Conservation (phyloP, 2,888 invertebrate genomes). For the Tridacna crocea region DNA sequence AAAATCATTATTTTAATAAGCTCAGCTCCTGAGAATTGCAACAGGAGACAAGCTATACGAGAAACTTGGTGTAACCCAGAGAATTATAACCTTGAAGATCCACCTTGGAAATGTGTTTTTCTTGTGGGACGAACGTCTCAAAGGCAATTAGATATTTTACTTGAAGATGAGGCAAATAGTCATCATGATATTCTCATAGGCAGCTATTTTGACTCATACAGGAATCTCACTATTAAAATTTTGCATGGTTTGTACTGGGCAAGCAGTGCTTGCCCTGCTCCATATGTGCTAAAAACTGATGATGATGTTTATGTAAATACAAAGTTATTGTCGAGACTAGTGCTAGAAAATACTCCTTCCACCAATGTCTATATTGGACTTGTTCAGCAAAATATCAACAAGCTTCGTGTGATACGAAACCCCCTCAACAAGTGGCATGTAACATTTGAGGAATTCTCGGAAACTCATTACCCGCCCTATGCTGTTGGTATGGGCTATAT, state of each 20-base stretch:
- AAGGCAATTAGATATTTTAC: conserved; percentile 23
- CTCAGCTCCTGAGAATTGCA: conserved; percentile 71
- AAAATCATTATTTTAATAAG: conserved; percentile 73
- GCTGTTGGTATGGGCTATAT: conserved; percentile 82
- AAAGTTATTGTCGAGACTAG: conserved; percentile 66
- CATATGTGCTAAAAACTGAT: conserved; percentile 80
- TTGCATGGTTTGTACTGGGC: conserved; percentile 80
- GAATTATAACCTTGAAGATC: conserved; percentile 51
- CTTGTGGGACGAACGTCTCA: conserved; percentile 69
- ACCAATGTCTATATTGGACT: conserved; percentile 79
- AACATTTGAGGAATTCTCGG: conserved; percentile 68
- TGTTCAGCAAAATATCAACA: conserved; percentile 64
- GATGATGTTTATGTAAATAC: conserved; percentile 82
- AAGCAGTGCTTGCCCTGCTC: conserved; percentile 64
- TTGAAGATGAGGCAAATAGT: conserved; percentile 63
- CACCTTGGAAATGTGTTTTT: conserved; percentile 78
- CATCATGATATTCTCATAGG: conserved; percentile 78
- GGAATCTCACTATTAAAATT: conserved; percentile 81
- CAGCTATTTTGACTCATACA: conserved; percentile 80
- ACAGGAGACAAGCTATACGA: conserved; percentile 72
- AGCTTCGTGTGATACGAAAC: conserved; percentile 77
- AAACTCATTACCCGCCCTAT: conserved; percentile 79
- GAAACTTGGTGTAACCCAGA: conserved; percentile 74
- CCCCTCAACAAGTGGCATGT: conserved; percentile 80
- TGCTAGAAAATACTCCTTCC: conserved; percentile 59